Base-by-base conservation (phyloP, 2,113 vertebrate species). In the Rhinoptilus africanus region DNA sequence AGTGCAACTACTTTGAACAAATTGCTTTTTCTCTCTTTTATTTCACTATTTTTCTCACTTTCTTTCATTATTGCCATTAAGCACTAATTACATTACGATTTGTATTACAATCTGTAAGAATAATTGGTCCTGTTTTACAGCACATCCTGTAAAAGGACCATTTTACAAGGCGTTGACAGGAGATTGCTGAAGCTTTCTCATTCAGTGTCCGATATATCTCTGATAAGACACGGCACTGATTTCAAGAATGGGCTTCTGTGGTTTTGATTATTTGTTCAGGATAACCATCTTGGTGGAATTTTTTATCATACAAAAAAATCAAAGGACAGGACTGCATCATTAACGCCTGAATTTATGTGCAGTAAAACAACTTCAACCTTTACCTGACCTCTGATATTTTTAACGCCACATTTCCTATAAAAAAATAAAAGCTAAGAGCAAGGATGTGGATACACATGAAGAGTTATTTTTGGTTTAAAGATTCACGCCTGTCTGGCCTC, bases 1-100 rank as follows among this genome's bases (percentile, higher is more conserved):
- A 97, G 80, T 66, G 76, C 74, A 94, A 96, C 97, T 96, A 93
- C 56, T 96, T 94, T 35, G 85, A 89, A 85, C 94, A 96, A 96
- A 91, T 87, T 85, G 63, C 39, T 20, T 81, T 87, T 97, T 92
- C 63, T 39, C 34, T 81, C 54, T 56, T 50, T 90, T 85, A 54
- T 71, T 81, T 69, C 77, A 39, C 82, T 95, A 30, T 94, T 96
- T 97, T 96, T 79, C 80, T 85, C 76, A 83, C 79, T 89, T 85
- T 76, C 77, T 92, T 88, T 92, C 63, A 50, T 88, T 82, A 72
- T 62, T 91, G 62, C 71, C 54, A 14, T 82, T 91, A 89, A 82
- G 69, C 57, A 66, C 62, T 94, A 94, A 96, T 91, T 87, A 80
- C 35, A 27, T 11, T 37, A 34, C 0, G 0, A 87, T 95, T 91